Evolutionary conservation across 2,113 vertebrate species (phyloP), one percentile per base, ranked within the genome.

Genomic region (Zosterops borbonicus): DNA sequence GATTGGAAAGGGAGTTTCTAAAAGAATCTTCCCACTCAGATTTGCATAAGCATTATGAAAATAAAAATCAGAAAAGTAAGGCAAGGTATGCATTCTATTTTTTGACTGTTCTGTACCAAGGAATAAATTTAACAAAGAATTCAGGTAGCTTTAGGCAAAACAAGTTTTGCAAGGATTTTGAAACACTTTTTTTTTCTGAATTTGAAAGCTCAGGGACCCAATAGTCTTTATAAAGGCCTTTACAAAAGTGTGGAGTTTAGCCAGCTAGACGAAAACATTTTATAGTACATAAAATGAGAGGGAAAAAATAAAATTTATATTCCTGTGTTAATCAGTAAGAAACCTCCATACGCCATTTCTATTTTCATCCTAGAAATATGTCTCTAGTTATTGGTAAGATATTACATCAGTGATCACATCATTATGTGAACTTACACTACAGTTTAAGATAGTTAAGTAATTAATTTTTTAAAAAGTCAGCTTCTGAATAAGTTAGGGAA

Each of bases 21-120:
- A 86, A 78, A 70, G 1, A 17, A 31, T 41, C 19, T 67, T 11
- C 9, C 7, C 4, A 39, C 4, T 8, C 1, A 1, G 5, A 12
- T 73, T 68, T 87, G 21, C 16, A 41, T 39, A 76, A 21, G 3
- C 5, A 42, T 42, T 1, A 2, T 56, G 29, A 71, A 80, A 25
- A 23, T 15, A 76, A 80, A 73, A 77, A 50, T 52, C 24, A 55
- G 23, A 39, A 60, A 73, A 89, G 6, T 7, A 52, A 64, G 37
- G 7, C 25, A 90, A 86, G 27, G 25, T 37, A 55, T 50, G 5
- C 4, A 28, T 60, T 88, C 28, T 75, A 9, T 18, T 69, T 76
- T 93, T 83, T 63, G 7, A 52, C 29, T 49, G 31, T 27, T 88
- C 39, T 52, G 9, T 81, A 56, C 35, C 33, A 49, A 71, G 28